Conservation (phyloP, 2,888 invertebrate genomes). For the Drosophila robusta region DNA sequence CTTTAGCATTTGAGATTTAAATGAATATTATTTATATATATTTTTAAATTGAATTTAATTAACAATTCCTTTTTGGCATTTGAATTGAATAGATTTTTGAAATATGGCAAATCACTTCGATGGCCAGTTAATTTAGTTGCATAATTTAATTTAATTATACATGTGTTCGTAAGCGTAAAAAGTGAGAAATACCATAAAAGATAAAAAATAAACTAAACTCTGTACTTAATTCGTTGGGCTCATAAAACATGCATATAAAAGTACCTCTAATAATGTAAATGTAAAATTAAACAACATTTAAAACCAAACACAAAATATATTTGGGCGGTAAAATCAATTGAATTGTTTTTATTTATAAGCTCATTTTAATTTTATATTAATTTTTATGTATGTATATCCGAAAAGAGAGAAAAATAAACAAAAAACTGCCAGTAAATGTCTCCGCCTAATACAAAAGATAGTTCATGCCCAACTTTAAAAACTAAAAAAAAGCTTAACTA, state of each 20-base stretch:
- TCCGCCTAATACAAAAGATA: constrained; percentile 62
- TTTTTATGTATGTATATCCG: constrained; percentile 27
- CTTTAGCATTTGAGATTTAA: constrained; percentile 36
- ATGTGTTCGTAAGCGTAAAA: constrained; percentile 61
- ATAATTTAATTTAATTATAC: constrained; percentile 44
- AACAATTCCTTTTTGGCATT: constrained; percentile 18
- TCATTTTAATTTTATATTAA: constrained; percentile 35
- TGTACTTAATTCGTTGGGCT: constrained; percentile 33
- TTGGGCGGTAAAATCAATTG: constrained; percentile 57
- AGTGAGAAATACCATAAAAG: constrained; percentile 9
- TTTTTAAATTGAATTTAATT: constrained; percentile 3
- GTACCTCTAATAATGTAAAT: constrained; percentile 34
- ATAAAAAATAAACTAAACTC: constrained; percentile 19
- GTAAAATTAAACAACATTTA: constrained; percentile 19
- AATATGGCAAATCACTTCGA: constrained; percentile 14
- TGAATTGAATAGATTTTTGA: constrained; percentile 6
- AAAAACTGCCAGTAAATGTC: constrained; percentile 78
- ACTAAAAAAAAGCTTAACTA: constrained; percentile 27
- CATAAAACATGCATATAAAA: constrained; percentile 29
- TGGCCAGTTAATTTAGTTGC: constrained; percentile 46
- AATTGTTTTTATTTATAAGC: constrained; percentile 39
- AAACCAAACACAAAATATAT: not conserved
- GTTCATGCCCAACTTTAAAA: constrained; percentile 38
- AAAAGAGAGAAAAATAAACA: constrained; percentile 46
- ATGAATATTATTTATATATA: constrained; percentile 8